Percentiles rank a stretch among this genome's conserved stretches.
Conservation (phyloP, 2,113 vertebrate species). For the Oncorhynchus clarkii region DNA sequence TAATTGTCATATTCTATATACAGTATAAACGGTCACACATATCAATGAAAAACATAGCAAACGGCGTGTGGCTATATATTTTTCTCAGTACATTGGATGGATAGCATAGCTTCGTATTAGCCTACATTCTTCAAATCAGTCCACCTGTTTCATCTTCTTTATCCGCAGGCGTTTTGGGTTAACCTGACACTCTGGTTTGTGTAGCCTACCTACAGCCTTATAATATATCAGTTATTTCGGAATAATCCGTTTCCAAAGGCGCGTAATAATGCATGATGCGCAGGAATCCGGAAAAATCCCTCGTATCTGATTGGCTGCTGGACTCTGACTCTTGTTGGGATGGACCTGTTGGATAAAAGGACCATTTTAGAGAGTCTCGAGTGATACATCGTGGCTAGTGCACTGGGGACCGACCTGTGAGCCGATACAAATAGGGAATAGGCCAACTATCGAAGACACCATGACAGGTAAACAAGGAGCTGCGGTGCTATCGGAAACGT, state of each 20-base stretch:
- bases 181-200: no score
- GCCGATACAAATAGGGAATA: conserved; percentile 50
- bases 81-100: neutral
- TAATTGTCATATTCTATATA: neutral
- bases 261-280: conserved; percentile 72
- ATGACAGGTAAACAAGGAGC: conserved; percentile 91
- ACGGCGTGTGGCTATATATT: no score
- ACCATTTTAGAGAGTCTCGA: conserved; percentile 85
- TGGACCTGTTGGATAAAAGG: conserved; percentile 97
- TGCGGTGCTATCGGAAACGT: conserved; percentile 78
- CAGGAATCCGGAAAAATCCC: conserved; percentile 81
- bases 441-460: conserved; percentile 42
- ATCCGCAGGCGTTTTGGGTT: neutral
- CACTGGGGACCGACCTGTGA: conserved; percentile 79
- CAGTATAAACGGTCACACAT: no score
- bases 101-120: neutral
- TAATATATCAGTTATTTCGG: conserved; percentile 15
- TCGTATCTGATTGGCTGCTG: conserved; percentile 89
- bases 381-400: conserved; percentile 82
- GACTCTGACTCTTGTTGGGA: conserved; percentile 86
- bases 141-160: neutral
- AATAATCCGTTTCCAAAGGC: conserved; percentile 54
- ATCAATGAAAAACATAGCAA: no score
- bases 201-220: neutral
- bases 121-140: neutral